phyloP scores from a whole-genome alignment of 2,797 vertebrate species.

The Chromis chromis region DNA sequence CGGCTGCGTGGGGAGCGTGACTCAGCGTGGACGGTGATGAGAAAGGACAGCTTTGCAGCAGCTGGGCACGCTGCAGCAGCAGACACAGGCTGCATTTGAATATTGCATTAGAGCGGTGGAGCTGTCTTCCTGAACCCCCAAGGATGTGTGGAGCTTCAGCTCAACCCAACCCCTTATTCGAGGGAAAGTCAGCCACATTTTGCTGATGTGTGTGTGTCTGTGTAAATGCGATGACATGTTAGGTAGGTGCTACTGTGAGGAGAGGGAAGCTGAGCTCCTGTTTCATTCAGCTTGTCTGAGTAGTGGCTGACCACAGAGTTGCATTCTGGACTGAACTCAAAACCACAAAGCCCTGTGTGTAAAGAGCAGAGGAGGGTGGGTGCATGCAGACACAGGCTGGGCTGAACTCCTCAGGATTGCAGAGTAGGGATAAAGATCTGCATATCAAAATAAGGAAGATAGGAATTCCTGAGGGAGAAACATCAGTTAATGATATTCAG shows the following conservation, averaged over 20 bases:
- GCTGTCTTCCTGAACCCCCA: slow-evolving; percentile 16
- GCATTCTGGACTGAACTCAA: slow-evolving; percentile 70
- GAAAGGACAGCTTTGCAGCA: slow-evolving; percentile 71
- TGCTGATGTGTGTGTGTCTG: slow-evolving; percentile 50
- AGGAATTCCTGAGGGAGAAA: slow-evolving; percentile 26
- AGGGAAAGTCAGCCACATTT: slow-evolving; percentile 35
- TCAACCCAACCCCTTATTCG: slow-evolving; percentile 21
- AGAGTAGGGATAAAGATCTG: slow-evolving; percentile 35
- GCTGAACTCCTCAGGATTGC: slow-evolving; percentile 42
- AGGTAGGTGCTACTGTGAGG: slow-evolving; percentile 61
- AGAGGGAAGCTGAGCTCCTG: slow-evolving; percentile 60
- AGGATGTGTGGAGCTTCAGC: slow-evolving; percentile 46
- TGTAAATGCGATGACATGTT: slow-evolving; percentile 65
- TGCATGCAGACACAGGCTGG: slow-evolving; percentile 16
- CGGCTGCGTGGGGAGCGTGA: slow-evolving; percentile 64
- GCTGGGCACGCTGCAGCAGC: slow-evolving; percentile 59
- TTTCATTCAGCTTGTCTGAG: slow-evolving; percentile 57
- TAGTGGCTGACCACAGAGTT: slow-evolving; percentile 71
- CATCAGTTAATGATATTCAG: slow-evolving; percentile 19
- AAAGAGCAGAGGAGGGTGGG: slow-evolving; percentile 39
- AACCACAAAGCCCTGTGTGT: slow-evolving; percentile 69
- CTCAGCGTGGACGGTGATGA: slow-evolving; percentile 73
- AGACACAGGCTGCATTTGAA: slow-evolving; percentile 68
- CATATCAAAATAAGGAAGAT: slow-evolving; percentile 28
- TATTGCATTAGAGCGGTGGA: slow-evolving; percentile 74